Conservation (phyloP, 2,113 vertebrate species). For the Helogale parvula region DNA sequence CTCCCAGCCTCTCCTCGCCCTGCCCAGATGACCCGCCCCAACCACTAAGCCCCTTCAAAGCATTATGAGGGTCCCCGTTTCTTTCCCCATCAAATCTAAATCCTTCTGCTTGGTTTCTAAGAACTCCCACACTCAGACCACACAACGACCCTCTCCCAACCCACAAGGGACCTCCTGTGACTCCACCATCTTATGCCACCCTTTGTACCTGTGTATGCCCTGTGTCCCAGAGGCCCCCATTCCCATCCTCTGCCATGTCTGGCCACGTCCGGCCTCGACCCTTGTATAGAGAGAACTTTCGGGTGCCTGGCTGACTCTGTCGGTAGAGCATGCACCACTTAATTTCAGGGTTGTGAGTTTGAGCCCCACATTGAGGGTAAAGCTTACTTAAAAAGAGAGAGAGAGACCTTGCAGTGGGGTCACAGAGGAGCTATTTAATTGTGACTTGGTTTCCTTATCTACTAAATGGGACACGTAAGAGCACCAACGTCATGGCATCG, state of each 20-base stretch:
- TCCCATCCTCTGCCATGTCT: not conserved
- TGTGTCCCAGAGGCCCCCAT: not conserved
- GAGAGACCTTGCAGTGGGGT: not conserved
- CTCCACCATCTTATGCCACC: not conserved
- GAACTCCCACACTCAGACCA: not conserved
- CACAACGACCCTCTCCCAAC: not conserved
- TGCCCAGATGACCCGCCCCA: fast-evolving
- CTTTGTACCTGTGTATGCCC: not conserved
- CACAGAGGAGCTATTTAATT: not conserved
- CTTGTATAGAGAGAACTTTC: not conserved
- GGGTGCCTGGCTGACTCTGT: no score
- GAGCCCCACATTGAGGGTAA: no score
- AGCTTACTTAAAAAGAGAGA: not conserved
- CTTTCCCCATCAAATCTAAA: not conserved
- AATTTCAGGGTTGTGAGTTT: no score
- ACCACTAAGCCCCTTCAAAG: not conserved
- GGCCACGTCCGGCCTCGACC: not conserved
- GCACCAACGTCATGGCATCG: not conserved
- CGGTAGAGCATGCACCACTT: no score
- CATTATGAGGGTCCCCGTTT: not conserved
- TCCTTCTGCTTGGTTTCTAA: not conserved
- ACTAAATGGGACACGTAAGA: not conserved
- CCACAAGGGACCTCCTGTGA: not conserved
- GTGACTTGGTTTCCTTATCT: not conserved
- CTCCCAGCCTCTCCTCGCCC: not conserved